A percentile compares a stretch with the other conserved stretches of the same genome.
Conservation (phyloP, 2,888 invertebrate genomes). For the Tridacna gigas region DNA sequence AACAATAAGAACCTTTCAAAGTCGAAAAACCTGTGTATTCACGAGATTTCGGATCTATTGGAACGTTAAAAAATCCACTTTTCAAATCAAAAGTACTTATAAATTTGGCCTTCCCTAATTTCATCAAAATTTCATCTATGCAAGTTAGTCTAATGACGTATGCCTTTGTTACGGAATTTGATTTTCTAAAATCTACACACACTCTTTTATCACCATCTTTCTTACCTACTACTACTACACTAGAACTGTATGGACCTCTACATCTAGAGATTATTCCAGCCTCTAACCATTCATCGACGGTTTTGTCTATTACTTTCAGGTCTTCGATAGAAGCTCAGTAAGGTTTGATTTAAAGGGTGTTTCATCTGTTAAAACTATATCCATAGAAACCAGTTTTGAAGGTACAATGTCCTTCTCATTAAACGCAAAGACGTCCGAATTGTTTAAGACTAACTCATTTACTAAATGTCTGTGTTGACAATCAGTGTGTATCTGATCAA, state of each 20-base stretch:
- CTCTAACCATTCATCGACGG: conserved; percentile 1
- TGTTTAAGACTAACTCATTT: conserved; percentile 8
- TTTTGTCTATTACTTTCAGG: conserved; percentile 9
- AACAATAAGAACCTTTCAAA: conserved; percentile 2
- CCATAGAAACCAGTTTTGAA: not conserved
- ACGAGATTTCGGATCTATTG: not conserved
- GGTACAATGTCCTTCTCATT: conserved; percentile 12
- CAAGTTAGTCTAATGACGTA: not conserved
- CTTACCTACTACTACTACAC: conserved; percentile 12
- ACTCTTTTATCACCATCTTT: conserved; percentile 11
- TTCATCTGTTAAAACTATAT: conserved; percentile 16
- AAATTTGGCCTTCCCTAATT: conserved; percentile 11
- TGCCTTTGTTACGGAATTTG: conserved; percentile 5
- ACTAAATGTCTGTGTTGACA: not conserved
- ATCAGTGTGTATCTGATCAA: conserved; percentile 8
- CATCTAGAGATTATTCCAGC: conserved; percentile 14
- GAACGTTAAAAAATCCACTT: conserved; percentile 13
- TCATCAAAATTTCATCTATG: conserved; percentile 17
- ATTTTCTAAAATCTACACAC: conserved; percentile 18
- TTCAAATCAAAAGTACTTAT: conserved; percentile 11
- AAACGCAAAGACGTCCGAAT: conserved; percentile 28
- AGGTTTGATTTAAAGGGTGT: not conserved
- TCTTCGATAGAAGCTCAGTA: not conserved
- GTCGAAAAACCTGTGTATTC: conserved; percentile 17
- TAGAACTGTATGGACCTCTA: conserved; percentile 2